Evolutionary conservation across 1,140 invertebrate species (phyloP), one percentile per base, ranked within the genome.

Genomic region (Physella acuta): DNA sequence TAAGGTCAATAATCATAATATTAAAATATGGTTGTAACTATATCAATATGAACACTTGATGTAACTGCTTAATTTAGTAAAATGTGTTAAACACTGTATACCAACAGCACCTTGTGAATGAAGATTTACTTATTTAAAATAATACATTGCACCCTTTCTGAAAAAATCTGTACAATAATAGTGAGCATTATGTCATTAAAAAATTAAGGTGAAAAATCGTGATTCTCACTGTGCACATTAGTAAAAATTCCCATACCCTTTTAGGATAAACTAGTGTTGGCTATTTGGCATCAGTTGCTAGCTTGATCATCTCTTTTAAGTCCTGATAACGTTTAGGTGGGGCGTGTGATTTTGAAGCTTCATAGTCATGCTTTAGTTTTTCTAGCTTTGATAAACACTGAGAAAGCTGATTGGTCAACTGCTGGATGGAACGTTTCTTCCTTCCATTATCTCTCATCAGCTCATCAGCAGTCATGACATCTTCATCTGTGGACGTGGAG

Each of bases 291-390:
- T 62, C 61, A 1, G 70, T 33, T 24, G 51, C 62, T 1, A 44
- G 53, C 62, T 78, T 76, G 31, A 78, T 78, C 76, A 78, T 78
- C 20, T 73, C 74, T 53, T 78, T 78, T 55, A 78, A 59, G 14
- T 72, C 62, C 1, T 70, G 56, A 31, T 76, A 76, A 33, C 76
- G 68, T 14, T 61, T 63, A 5, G 71, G 70, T 33, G 68, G 63
- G 3, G 72, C 39, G 28, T 71, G 64, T 33, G 68, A 68, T 55
- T 78, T 78, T 26, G 74, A 78, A 1, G 68, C 65, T 34, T 73
- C 36, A 61, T 76, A 78, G 16, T 71, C 68, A 33, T 71, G 60
- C 44, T 71, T 51, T 0, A 78, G 69, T 55, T 73, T 73, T 16
- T 60, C 70, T 63, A 78, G 64, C 49, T 71, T 70, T 55, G 71